Base-by-base conservation (phyloP, 2,113 vertebrate genomes). In the Scolopax mira region DNA sequence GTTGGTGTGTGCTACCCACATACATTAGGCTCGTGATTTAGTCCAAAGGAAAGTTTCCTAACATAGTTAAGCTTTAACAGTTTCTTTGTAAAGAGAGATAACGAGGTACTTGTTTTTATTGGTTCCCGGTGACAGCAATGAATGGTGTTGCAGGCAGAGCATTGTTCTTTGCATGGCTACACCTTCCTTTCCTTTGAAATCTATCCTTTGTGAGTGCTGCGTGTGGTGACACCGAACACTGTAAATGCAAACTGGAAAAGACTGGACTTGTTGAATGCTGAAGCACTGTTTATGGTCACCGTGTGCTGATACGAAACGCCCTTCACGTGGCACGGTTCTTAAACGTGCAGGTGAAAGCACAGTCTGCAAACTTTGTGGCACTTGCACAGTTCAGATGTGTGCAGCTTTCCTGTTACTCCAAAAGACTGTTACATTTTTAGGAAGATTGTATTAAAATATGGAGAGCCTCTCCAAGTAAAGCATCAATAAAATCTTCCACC, bases 11-110 rank as follows among this genome's bases (percentile, higher is more conserved):
- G 82, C 92, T 96, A 84, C 80, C 52, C 93, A 79, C 71, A 54
- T 81, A 64, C 73, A 35, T 90, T 91, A 51, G 72, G 71, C 80
- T 89, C 75, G 35, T 61, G 73, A 85, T 92, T 91, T 71, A 94
- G 71, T 93, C 78, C 95, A 95, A 94, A 96, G 79, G 90, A 97
- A 92, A 94, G 86, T 94, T 95, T 94, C 95, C 95, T 88, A 82
- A 79, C 37, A 7, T 62, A 81, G 96, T 96, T 96, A 96, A 96
- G 94, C 86, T 96, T 97, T 96, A 97, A 95, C 92, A 72, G 77
- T 87, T 49, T 60, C 62, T 95, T 81, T 83, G 89, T 87, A 84
- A 92, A 74, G 88, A 75, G 79, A 95, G 96, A 97, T 96, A 93
- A 79, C 54, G n/a, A 84, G 69, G 86, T 88, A 35, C 57, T 89